A percentile compares a stretch with the other conserved stretches of the same genome.
Evolutionary conservation across 1,140 invertebrate genomes (phyloP).

Genomic region (Papilio machaon): DNA sequence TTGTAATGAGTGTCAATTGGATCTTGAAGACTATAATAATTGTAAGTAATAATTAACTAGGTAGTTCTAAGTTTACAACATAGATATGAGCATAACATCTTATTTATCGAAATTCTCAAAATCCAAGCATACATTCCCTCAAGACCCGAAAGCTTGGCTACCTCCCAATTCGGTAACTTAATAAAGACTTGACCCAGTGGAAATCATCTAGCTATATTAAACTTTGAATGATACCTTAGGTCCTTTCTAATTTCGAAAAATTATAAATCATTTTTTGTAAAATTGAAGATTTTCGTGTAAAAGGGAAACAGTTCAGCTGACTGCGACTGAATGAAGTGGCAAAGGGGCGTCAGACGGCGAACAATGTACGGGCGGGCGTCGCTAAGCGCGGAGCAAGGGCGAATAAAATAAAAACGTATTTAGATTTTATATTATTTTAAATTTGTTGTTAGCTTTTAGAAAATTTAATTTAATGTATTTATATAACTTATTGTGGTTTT

Average conservation of each 20-base stretch:
- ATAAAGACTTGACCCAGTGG: background rate
- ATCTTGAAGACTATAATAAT: no score
- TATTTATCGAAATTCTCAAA: background rate
- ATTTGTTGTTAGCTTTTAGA: background rate
- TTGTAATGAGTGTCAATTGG: no score
- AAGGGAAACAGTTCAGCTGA: conserved; percentile 61
- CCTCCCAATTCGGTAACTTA: background rate
- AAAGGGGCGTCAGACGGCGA: conserved; percentile 47
- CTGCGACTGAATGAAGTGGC: conserved; percentile 63
- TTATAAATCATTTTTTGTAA: background rate
- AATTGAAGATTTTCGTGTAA: conserved; percentile 15
- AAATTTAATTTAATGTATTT: background rate
- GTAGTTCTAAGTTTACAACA: no score
- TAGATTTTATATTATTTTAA: no score
- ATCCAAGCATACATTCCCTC: background rate
- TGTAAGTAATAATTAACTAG: no score
- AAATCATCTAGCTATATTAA: background rate
- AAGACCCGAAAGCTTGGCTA: background rate
- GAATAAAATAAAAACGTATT: background rate
- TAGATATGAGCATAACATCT: no score
- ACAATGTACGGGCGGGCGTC: background rate
- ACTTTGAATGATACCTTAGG: background rate
- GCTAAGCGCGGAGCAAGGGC: conserved; percentile 45
- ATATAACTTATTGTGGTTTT: background rate
- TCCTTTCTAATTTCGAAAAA: background rate